A percentile compares a stretch with the other conserved stretches of the same genome.
phyloP scores from a whole-genome alignment of 2,888 invertebrate genomes.

The Notodonta dromedarius region DNA sequence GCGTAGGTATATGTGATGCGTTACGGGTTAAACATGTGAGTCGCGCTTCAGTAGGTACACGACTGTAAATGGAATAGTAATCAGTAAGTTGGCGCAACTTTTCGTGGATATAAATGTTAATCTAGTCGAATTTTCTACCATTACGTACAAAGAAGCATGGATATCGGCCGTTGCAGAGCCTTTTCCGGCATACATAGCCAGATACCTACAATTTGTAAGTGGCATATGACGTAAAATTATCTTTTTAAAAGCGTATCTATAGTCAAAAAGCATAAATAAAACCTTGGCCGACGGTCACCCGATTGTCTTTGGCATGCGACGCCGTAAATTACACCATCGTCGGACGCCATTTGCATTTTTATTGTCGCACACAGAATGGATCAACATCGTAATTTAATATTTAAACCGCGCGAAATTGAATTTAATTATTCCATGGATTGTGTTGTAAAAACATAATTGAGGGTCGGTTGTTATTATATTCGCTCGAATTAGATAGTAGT shows the following conservation, averaged over 20 bases:
- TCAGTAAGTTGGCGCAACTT: too few relatives aligned
- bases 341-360: conserved; percentile 78
- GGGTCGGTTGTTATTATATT: conserved; percentile 13
- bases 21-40: too few relatives aligned
- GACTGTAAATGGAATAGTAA: too few relatives aligned
- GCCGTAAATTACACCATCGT: conserved; percentile 75
- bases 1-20: too few relatives aligned
- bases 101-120: too few relatives aligned
- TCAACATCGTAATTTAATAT: conserved; percentile 75
- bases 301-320: conserved; percentile 38
- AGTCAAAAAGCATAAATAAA: conserved; percentile 14
- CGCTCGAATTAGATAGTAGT: conserved; percentile 11
- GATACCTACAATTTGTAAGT: too few relatives aligned
- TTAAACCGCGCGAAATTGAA: conserved; percentile 74
- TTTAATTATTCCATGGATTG: conserved; percentile 71
- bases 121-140: too few relatives aligned
- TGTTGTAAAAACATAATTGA: conserved; percentile 66
- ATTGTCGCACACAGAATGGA: conserved; percentile 75
- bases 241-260: neutral
- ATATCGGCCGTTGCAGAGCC: too few relatives aligned
- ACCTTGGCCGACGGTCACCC: conserved; percentile 24
- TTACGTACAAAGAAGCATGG: too few relatives aligned
- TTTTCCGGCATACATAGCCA: too few relatives aligned
- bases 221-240: too few relatives aligned
- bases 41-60: too few relatives aligned